Evolutionary conservation across 1,140 invertebrate species (phyloP).

Genomic region (Aphidius ervi): DNA sequence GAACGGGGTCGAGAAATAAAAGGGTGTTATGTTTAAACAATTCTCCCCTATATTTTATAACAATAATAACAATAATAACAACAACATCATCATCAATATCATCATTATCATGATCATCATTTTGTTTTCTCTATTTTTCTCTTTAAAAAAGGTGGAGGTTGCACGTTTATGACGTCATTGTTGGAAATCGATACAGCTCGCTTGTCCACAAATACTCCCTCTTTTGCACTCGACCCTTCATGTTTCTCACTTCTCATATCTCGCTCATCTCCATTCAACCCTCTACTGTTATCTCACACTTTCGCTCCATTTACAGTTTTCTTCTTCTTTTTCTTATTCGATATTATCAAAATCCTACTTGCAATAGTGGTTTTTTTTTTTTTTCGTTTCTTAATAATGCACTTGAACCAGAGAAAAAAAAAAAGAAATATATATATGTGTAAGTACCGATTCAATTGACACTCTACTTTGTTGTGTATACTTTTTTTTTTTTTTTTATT

Average conservation of each 20-base stretch:
- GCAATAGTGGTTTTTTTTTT: not conserved
- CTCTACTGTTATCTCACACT: slow-evolving; percentile 21
- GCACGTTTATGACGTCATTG: slow-evolving; percentile 19
- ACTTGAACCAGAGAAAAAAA: no score
- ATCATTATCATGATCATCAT: no score
- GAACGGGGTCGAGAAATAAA: no score
- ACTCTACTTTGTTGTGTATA: not conserved
- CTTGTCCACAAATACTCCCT: slow-evolving; percentile 32
- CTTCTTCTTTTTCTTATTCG: slow-evolving; percentile 17
- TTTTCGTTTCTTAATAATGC: not conserved
- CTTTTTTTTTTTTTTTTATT: not conserved
- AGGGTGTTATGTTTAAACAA: no score
- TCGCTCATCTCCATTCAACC: slow-evolving; percentile 20
- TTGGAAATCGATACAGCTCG: slow-evolving; percentile 44
- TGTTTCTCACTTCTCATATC: slow-evolving; percentile 18
- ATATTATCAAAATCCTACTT: not conserved
- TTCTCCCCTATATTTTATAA: no score
- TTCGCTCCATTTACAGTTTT: slow-evolving; percentile 19
- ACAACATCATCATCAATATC: no score
- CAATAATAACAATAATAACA: no score
- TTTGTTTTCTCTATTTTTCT: slow-evolving; percentile 5
- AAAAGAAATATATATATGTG: not conserved
- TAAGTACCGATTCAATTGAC: not conserved
- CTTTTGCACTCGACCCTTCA: slow-evolving; percentile 17
- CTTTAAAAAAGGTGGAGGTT: slow-evolving; percentile 13